phyloP scores from a whole-genome alignment of 2,113 vertebrate species.

The Eulemur rufifrons region DNA sequence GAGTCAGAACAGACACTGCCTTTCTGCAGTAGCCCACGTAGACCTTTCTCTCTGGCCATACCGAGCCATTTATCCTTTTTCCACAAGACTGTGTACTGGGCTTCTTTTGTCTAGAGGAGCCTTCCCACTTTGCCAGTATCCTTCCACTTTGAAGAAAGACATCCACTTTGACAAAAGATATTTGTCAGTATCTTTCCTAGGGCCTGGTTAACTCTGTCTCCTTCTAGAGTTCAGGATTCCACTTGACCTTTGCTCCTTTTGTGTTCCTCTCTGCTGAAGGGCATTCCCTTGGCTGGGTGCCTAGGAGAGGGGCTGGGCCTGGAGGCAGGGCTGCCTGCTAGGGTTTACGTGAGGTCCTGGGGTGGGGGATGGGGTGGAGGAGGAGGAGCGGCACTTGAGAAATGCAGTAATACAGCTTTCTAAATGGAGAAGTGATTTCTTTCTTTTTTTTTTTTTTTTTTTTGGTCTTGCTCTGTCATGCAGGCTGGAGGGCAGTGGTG shows the following conservation, averaged over 20 bases:
- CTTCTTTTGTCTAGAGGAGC: neutral
- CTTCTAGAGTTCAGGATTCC: too few relatives aligned
- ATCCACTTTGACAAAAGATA: too few relatives aligned
- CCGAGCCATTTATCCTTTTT: fast-evolving
- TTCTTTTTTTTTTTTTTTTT: too few relatives aligned
- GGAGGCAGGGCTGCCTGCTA: neutral
- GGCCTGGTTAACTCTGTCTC: neutral
- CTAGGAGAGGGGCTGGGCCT: neutral
- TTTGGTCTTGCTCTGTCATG: too few relatives aligned
- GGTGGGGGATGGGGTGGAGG: too few relatives aligned
- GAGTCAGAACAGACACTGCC: neutral
- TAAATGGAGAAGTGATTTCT: neutral
- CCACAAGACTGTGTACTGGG: fast-evolving
- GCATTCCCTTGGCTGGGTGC: neutral
- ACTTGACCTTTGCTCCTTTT: neutral
- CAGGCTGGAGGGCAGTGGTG: too few relatives aligned
- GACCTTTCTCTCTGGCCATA: fast-evolving
- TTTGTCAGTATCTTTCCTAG: too few relatives aligned
- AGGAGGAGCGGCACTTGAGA: neutral
- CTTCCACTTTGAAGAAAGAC: neutral
- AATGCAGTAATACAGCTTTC: fast-evolving
- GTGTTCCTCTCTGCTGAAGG: neutral
- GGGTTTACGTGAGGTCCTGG: neutral
- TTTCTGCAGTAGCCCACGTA: fast-evolving
- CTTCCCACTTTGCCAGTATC: fast-evolving